These are phyloP conservation scores for Criorhina ranunculi DNA, from an alignment of 2,888 invertebrate genomes.

Conservation along the genomic window DNA sequence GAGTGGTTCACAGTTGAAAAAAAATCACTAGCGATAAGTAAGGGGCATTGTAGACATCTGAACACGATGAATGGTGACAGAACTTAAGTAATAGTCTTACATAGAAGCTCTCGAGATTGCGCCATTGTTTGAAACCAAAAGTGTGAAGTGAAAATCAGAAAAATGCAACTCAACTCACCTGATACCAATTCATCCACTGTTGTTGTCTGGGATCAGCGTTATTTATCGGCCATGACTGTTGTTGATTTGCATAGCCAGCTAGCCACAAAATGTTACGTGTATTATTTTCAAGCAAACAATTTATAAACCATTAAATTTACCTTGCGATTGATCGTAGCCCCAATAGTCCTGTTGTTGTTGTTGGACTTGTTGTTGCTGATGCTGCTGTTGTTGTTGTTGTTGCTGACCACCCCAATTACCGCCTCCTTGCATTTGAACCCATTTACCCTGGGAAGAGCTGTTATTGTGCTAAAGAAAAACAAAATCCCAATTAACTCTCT, in stretches of 20 bases:
- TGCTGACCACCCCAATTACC: constrained; percentile 66
- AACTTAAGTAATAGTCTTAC: no score
- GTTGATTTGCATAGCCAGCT: constrained; percentile 62
- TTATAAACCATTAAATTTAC: constrained; percentile 76
- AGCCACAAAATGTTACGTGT: not conserved
- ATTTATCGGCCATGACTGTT: constrained; percentile 81
- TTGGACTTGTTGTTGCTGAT: constrained; percentile 77
- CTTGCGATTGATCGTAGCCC: constrained; percentile 83
- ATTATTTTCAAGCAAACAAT: constrained; percentile 18
- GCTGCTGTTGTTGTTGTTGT: constrained; percentile 78
- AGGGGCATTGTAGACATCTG: no score
- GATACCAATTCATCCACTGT: constrained; percentile 84
- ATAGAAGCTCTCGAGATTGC: no score
- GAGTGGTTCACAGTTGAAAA: no score
- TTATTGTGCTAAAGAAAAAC: constrained; percentile 55
- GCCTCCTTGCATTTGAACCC: constrained; percentile 71
- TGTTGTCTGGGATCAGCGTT: constrained; percentile 82
- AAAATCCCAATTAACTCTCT: not conserved
- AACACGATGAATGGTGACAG: no score
- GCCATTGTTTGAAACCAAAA: no score
- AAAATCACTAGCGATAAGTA: no score
- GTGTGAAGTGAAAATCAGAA: not conserved
- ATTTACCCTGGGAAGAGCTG: constrained; percentile 75
- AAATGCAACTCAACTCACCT: constrained; percentile 79
- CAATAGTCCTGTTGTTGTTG: constrained; percentile 81